Evolutionary conservation across 37 sponge, comb jelly and placozoan species (phyloP).

Genomic region (Corticium candelabrum): DNA sequence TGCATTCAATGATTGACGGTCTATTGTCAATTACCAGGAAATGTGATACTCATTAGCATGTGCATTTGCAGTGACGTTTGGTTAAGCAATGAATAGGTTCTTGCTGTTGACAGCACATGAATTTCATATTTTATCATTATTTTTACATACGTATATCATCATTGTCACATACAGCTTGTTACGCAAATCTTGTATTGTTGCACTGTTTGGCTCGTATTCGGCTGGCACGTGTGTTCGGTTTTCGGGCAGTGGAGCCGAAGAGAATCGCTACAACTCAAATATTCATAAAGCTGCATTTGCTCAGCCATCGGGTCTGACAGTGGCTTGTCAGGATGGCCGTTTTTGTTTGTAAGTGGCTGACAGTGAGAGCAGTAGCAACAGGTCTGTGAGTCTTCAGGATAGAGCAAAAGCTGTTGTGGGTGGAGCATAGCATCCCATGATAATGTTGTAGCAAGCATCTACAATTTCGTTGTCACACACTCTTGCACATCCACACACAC

Average conservation of each 20-base stretch:
- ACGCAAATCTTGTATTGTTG: too few relatives aligned
- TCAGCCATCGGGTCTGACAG: conserved; percentile 80
- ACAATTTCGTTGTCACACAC: too few relatives aligned
- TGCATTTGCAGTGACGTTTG: too few relatives aligned
- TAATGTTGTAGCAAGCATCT: conserved; percentile 13
- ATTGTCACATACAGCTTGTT: too few relatives aligned
- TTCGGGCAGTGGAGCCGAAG: conserved; percentile 86
- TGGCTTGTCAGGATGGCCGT: not conserved
- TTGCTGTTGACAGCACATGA: too few relatives aligned
- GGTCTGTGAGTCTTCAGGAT: conserved; percentile 44
- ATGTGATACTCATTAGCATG: too few relatives aligned
- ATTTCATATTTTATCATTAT: too few relatives aligned
- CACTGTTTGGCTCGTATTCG: not conserved
- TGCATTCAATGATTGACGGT: too few relatives aligned
- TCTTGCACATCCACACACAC: too few relatives aligned
- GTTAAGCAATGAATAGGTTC: too few relatives aligned
- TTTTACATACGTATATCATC: too few relatives aligned
- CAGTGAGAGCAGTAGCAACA: conserved; percentile 79
- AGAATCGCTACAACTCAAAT: conserved; percentile 81
- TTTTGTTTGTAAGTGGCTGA: conserved; percentile 66
- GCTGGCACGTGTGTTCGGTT: conserved; percentile 44
- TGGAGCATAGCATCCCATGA: conserved; percentile 78
- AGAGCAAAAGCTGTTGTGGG: conserved; percentile 73
- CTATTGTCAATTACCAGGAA: too few relatives aligned
- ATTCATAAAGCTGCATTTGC: conserved; percentile 86